These are phyloP conservation scores for Zele albiditarsus DNA, from an alignment of 2,888 invertebrate genomes.

Conservation along the genomic window DNA sequence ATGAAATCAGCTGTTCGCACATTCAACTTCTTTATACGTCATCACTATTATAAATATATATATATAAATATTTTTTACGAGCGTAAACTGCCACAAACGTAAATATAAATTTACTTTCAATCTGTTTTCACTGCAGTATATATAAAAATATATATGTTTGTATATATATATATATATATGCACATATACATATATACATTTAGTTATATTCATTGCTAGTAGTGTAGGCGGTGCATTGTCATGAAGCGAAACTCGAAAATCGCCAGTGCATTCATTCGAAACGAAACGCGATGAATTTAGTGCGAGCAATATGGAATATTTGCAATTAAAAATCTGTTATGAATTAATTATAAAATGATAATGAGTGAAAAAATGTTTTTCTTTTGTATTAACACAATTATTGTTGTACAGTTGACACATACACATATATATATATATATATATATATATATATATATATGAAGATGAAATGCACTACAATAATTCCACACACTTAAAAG, in stretches of 20 bases:
- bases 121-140: constrained; percentile 36
- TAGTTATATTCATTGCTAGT: background rate
- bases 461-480: background rate
- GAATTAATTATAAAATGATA: background rate
- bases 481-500: background rate
- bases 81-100: background rate
- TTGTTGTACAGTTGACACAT: background rate
- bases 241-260: constrained; percentile 31
- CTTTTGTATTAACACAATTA: background rate
- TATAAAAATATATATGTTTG: background rate
- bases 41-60: constrained; percentile 14
- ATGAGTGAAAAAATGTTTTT: background rate
- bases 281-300: constrained; percentile 19
- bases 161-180: background rate
- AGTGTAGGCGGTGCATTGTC: constrained; percentile 5
- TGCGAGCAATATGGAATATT: background rate
- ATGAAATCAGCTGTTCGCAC: constrained; percentile 20
- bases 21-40: constrained; percentile 12
- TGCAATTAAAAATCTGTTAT: background rate
- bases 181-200: background rate
- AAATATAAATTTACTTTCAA: constrained; percentile 35
- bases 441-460: background rate
- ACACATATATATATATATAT: background rate
- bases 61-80: background rate
- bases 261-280: constrained; percentile 36